Evolutionary conservation across 2,797 vertebrate species (phyloP), one percentile per base, ranked within the genome.

Genomic region (Sternotherus odoratus): DNA sequence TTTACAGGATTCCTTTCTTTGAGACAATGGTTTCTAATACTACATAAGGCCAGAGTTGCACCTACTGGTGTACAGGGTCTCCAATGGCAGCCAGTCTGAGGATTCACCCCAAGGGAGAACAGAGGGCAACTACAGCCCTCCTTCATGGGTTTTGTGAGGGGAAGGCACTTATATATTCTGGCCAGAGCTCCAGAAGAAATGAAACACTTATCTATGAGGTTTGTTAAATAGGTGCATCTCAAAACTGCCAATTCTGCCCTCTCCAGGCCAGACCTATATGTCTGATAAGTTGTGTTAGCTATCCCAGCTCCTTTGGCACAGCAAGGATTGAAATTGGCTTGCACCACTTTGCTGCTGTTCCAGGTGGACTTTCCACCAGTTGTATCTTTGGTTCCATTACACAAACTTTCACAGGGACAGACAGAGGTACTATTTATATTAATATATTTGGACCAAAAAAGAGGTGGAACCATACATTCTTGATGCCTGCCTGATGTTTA

Each of bases 391-490:
- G 24, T 88, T 5, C 63, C 1, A 1, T 77, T 89, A 30, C 1
- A 56, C 33, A 60, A 30, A 10, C 39, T 43, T 57, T 83, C 5
- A 0, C 53, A 46, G 2, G n/a, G 19, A 66, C 33, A 66, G n/a
- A 21, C 17, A 66, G 33, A 36, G 23, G 39, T 12, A 57, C n/a
- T 30, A 19, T 74, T 82, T 51, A 3, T 9, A 2, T 49, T 1
- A 4, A 6, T 69, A 1, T 72, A 12, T 77, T 63, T 81, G 46
- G 3, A 26, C n/a, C 8, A 69, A 60, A 28, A 21, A 53, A 23
- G 11, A 72, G 63, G 23, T 1, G 2, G 53, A 33, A 28, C 0
- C 0, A 0, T 46, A 12, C 15, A 82, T 88, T 57, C 5, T 51
- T n/a, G 2, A 30, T 33, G 8, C 6, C 80, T 69, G 63, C 54